Base-by-base conservation (phyloP, 2,113 vertebrate species). In the Sakesphorus luctuosus region DNA sequence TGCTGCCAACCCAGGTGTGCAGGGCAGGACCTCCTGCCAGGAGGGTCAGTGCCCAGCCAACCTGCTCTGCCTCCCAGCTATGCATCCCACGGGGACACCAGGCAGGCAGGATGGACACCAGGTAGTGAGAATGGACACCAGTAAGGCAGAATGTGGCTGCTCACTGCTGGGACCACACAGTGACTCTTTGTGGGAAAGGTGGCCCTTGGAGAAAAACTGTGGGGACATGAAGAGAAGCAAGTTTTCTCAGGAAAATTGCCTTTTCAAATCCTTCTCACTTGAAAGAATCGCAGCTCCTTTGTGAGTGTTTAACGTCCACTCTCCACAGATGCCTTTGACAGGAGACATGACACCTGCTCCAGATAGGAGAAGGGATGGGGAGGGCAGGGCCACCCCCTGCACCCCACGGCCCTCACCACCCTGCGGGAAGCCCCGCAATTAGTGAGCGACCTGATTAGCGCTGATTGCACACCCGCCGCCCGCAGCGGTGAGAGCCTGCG, bases 371-470 rank as follows among this genome's bases (percentile, higher is more conserved):
- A 18, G 4, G 68, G 49, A 20, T 21, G 65, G 10, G 82, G 44
- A 23, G 43, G 40, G 83, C 40, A 69, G 35, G 21, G 35, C 31
- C 55, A 56, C 31, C 38, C 36, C 31, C 10, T 13, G n/a, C 24
- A 7, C 74, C n/a, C 59, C 62, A 9, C 40, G 46, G 50, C 71
- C 76, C 55, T 95, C 91, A 46, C 55, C 47, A 80, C 95, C 90
- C 96, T 11, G 87, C 20, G 10, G 97, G 94, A 62, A 80, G 84
- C 90, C 43, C 74, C 11, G 53, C 96, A 97, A 97, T 97, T 96
- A 97, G 53, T 3, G 28, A 71, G 4, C 13, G 5, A 33, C 73
- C 95, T 98, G 96, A 97, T 97, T 97, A 97, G 92, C 6, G 4
- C 94, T 98, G 97, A 98, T 97, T 97, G 84, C 72, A 3, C 83